A percentile compares a stretch with the other conserved stretches of the same genome.
Conservation (phyloP, 2,888 invertebrate genomes). For the Melinaea menophilus region DNA sequence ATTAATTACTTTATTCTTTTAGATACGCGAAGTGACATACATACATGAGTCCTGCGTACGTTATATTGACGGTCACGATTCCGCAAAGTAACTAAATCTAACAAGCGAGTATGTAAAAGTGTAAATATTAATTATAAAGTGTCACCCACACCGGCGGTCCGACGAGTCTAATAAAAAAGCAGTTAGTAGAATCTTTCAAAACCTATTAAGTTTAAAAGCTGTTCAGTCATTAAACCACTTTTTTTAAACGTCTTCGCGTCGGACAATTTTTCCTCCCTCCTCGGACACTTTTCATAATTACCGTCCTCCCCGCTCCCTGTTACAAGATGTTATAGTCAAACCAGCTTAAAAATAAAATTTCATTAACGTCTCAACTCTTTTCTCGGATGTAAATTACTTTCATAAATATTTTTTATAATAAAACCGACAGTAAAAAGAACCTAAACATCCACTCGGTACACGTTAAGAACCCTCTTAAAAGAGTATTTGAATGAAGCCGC, state of each 20-base stretch:
- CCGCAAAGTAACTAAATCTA: not conserved
- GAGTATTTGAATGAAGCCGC: conserved; percentile 53
- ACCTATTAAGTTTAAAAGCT: conserved; percentile 75
- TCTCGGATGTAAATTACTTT: conserved; percentile 9
- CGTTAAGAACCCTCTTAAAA: conserved; percentile 62
- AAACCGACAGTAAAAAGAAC: conserved; percentile 5
- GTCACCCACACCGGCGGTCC: conserved; percentile 7
- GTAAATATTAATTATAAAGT: conserved; percentile 7
- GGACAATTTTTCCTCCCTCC: conserved; percentile 65
- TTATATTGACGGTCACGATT: not conserved
- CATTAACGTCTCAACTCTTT: conserved; percentile 35
- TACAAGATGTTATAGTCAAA: conserved; percentile 69
- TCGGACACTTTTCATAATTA: conserved; percentile 76
- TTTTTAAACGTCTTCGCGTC: conserved; percentile 65
- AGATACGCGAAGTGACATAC: too few relatives aligned
- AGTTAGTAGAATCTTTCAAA: conserved; percentile 58
- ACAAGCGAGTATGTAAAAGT: not conserved
- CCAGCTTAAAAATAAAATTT: conserved; percentile 54
- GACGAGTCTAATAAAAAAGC: conserved; percentile 19
- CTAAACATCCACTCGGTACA: conserved; percentile 34
- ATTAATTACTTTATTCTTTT: too few relatives aligned
- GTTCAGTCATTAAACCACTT: conserved; percentile 69
- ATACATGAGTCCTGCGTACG: too few relatives aligned
- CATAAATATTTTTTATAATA: not conserved
- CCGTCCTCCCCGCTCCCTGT: conserved; percentile 49